Evolutionary conservation across 2,797 vertebrate species (phyloP), one percentile per base, ranked within the genome.

Genomic region (Etheostoma nigrum): DNA sequence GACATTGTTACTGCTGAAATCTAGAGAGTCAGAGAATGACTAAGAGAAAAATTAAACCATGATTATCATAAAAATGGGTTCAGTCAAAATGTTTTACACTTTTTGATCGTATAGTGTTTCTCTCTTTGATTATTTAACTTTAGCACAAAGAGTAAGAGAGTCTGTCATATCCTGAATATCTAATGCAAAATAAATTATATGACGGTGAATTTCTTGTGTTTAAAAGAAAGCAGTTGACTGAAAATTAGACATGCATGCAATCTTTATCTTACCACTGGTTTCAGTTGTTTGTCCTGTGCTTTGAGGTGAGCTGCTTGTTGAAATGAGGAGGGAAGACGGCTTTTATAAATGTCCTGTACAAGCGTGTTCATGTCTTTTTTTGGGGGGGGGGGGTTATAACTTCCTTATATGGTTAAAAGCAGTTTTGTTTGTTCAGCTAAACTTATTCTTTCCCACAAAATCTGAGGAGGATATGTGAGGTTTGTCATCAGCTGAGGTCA

Each of bases 201-300:
- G 40, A 40, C 14, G 16, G 8, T 40, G 3, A 40, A 40, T 12
- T 12, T 11, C 10, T 36, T 36, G 30, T 19, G 18, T 58, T 18
- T 40, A 12, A 57, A 62, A 45, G 14, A 63, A 18, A 48, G 45
- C 60, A 23, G 42, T 27, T 62, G 60, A 10, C 15, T 7, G 15
- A 62, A 25, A 63, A 12, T 27, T 36, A 6, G 15, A 54, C 10
- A 52, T 5, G 16, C 13, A 42, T 25, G 49, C 9, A 30, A 36
- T 58, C 42, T 58, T 73, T 5, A 25, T 36, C 60, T 64, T 64
- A 73, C 61, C 52, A 9, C 42, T 64, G 44, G 42, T 25, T 48
- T 57, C 27, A 64, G 71, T 9, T 23, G 51, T 54, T 25, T 16
- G 42, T 64, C 42, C 7, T 48, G 42, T 23, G 51, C 42, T 64